Conservation (phyloP, 2,113 vertebrate species). For the Rutilus rutilus region DNA sequence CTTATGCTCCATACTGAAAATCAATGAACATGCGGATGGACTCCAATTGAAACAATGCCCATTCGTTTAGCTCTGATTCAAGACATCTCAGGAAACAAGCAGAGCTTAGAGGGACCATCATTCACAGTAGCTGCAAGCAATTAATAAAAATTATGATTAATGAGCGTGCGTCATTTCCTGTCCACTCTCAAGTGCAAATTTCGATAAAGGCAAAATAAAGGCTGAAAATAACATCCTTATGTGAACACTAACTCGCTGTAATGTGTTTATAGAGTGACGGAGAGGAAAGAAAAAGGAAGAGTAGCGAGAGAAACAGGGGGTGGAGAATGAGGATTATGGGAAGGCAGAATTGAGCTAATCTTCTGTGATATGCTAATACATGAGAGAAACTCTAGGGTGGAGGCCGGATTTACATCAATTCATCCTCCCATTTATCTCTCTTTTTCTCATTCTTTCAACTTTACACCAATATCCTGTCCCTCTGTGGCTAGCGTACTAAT, state of each 20-base stretch:
- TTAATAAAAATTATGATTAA: slow-evolving; percentile 65
- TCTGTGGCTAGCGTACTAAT: slow-evolving; percentile 11
- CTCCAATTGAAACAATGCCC: not conserved
- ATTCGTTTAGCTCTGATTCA: not conserved
- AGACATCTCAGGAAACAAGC: not conserved
- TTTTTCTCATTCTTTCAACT: not conserved
- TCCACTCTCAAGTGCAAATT: not conserved
- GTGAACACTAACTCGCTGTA: slow-evolving; percentile 71
- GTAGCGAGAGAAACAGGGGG: slow-evolving; percentile 37
- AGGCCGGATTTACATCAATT: slow-evolving; percentile 29
- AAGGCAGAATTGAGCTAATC: slow-evolving; percentile 38
- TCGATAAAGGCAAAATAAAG: not conserved
- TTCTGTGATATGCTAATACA: slow-evolving; percentile 32
- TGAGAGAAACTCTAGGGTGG: slow-evolving; percentile 6
- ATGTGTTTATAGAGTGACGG: slow-evolving; percentile 70
- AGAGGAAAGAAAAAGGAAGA: slow-evolving; percentile 47
- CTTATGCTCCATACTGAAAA: slow-evolving; percentile 54
- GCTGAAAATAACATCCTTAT: not conserved
- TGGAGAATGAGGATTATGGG: slow-evolving; percentile 40
- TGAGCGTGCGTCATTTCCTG: slow-evolving; percentile 2
- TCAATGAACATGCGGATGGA: not conserved
- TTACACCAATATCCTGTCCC: slow-evolving; percentile 9
- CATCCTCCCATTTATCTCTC: slow-evolving; percentile 10
- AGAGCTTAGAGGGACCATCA: not conserved
- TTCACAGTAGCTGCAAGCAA: slow-evolving; percentile 68